phyloP scores from a whole-genome alignment of 2,888 invertebrate genomes.

The Malacosoma neustria region DNA sequence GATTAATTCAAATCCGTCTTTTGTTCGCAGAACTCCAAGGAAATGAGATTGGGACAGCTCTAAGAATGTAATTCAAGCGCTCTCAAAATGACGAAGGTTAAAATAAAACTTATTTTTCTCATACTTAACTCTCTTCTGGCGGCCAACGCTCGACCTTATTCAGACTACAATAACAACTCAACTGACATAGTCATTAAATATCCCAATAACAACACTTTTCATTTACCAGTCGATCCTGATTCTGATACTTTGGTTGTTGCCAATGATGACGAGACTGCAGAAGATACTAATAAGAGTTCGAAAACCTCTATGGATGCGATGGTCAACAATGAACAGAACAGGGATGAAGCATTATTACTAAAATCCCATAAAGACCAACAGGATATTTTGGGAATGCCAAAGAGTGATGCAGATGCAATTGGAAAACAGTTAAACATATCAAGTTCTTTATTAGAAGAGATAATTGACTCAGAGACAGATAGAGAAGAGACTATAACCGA shows the following conservation, averaged over 20 bases:
- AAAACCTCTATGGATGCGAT: constrained; percentile 52
- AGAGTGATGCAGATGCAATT: constrained; percentile 34
- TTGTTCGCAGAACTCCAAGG: constrained; percentile 5
- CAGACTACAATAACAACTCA: constrained; percentile 29
- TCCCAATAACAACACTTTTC: constrained; percentile 44
- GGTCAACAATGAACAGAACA: constrained; percentile 51
- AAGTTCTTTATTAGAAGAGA: constrained; percentile 57
- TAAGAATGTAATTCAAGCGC: constrained; percentile 30
- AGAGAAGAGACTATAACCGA: constrained; percentile 63
- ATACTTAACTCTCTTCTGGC: constrained; percentile 50
- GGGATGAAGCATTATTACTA: constrained; percentile 49
- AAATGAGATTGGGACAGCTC: background rate
- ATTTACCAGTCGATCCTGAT: constrained; percentile 51
- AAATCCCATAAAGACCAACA: constrained; percentile 34
- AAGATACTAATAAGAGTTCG: constrained; percentile 44
- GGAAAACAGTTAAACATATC: constrained; percentile 60
- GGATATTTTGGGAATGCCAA: constrained; percentile 27
- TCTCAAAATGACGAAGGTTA: constrained; percentile 59
- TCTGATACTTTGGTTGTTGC: constrained; percentile 61
- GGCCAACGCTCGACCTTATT: constrained; percentile 50
- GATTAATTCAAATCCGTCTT: background rate
- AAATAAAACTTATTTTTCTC: constrained; percentile 64
- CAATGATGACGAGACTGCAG: constrained; percentile 36
- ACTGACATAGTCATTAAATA: constrained; percentile 43
- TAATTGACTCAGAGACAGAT: constrained; percentile 63